phyloP scores from a whole-genome alignment of 1,140 invertebrate species.

The Aporrectodea caliginosa region DNA sequence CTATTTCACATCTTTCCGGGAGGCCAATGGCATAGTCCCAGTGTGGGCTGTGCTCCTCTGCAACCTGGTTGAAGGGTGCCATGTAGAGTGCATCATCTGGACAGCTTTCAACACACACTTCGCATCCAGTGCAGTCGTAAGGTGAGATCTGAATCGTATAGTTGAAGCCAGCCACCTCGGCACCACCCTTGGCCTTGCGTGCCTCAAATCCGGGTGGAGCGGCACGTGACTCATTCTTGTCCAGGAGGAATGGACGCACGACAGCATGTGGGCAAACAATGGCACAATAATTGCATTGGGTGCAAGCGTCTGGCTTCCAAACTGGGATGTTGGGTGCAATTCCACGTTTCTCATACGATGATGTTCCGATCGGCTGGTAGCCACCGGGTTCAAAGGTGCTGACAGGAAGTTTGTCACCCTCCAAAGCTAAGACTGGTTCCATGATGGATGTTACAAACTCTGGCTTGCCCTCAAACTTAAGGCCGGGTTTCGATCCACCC shows the following conservation, averaged over 20 bases:
- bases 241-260: slow-evolving; percentile 31
- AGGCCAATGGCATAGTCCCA: slow-evolving; percentile 33
- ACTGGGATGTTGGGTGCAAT: slow-evolving; percentile 32
- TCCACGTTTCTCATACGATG: slow-evolving; percentile 32
- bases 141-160: slow-evolving; percentile 34
- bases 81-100: slow-evolving; percentile 35
- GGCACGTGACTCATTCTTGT: slow-evolving; percentile 26
- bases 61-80: slow-evolving; percentile 33
- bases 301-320: slow-evolving; percentile 34
- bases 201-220: slow-evolving; percentile 32
- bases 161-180: slow-evolving; percentile 27
- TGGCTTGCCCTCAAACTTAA: slow-evolving; percentile 12
- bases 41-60: slow-evolving; percentile 29
- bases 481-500: not conserved
- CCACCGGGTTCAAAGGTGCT: slow-evolving; percentile 34
- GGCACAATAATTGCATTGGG: slow-evolving; percentile 35
- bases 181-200: slow-evolving; percentile 31
- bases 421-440: slow-evolving; percentile 32
- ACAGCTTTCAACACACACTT: slow-evolving; percentile 32
- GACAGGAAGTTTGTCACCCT: slow-evolving; percentile 33
- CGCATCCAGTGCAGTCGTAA: slow-evolving; percentile 33
- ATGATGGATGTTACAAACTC: slow-evolving; percentile 33
- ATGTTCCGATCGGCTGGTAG: slow-evolving; percentile 31
- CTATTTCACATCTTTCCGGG: slow-evolving; percentile 26
- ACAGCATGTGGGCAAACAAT: slow-evolving; percentile 35